Evolutionary conservation across 2,797 vertebrate genomes (phyloP).

Genomic region (Balearica regulorum): DNA sequence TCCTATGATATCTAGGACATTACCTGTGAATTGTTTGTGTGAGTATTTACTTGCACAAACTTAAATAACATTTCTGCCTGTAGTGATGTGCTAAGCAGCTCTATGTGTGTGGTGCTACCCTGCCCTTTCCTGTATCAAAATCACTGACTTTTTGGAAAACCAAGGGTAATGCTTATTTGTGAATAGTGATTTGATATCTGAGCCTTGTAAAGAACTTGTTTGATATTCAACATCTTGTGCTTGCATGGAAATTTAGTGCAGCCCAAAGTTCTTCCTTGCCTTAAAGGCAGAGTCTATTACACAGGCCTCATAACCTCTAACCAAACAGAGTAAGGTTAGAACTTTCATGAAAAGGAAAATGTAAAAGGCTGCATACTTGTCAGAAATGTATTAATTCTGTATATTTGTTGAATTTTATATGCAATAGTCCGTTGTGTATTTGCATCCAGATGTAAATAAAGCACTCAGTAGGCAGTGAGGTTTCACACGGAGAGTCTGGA

Average conservation of each 20-base stretch:
- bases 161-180: background rate
- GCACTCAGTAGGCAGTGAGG: background rate
- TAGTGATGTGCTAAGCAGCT: background rate
- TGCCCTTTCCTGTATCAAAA: background rate
- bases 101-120: background rate
- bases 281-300: background rate
- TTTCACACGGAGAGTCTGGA: background rate
- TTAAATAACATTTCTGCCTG: background rate
- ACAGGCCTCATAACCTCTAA: background rate
- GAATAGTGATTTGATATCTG: background rate
- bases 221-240: background rate
- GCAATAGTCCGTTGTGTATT: background rate
- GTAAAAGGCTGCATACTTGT: background rate
- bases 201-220: background rate
- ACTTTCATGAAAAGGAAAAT: background rate
- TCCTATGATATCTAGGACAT: background rate
- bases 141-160: background rate
- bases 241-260: background rate
- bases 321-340: background rate
- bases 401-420: background rate
- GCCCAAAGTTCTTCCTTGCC: background rate
- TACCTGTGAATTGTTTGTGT: background rate
- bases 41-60: background rate
- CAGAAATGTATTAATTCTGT: background rate
- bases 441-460: background rate